Base-by-base conservation (phyloP, 2,888 invertebrate species). In the Suillia variegata region DNA sequence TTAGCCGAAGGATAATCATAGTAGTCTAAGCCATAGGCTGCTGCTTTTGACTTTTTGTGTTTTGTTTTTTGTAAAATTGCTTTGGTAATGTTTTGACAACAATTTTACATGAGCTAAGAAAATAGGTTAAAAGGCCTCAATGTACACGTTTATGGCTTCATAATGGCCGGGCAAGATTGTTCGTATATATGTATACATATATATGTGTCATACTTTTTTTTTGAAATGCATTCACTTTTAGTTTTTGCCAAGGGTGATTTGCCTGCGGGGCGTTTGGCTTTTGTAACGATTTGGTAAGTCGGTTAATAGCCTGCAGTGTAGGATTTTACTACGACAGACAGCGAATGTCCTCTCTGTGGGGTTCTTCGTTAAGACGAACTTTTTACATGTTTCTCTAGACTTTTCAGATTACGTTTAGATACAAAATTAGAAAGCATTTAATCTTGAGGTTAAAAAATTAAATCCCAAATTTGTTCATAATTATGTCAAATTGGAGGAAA, bases 1-100 rank as follows among this genome's bases (percentile, higher is more conserved):
- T 58, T 52, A 62, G 62, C 54, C 42, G 17, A 18, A 54, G 58
- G 54, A 62, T 62, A 62, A 59, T 49, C 62, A 56, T n/a, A n/a
- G n/a, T 48, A 58, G 62, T 34, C 20, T 58, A 58, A 59, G 58
- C 58, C 50, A 22, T 42, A 13, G 58, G 56, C 58, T 54, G 45
- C n/a, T n/a, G 49, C 51, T 31, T 31, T 31, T 31, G 31, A 31
- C 31, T 31, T n/a, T n/a, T n/a, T n/a, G n/a, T n/a, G n/a, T n/a
- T n/a, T n/a, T n/a, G n/a, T n/a, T n/a, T n/a, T 31, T 31, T 38
- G 15, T 38, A 38, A 38, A 38, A 38, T 34, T 15, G 21, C 24
- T 47, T 26, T 51, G 22, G 45, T 51, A 45, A 24, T 52, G 33
- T 38, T 49, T 20, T 38, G 8, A 38, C 38, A 38, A 38, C 38